phyloP scores from a whole-genome alignment of 2,113 vertebrate genomes.

The Irena cyanogastra region DNA sequence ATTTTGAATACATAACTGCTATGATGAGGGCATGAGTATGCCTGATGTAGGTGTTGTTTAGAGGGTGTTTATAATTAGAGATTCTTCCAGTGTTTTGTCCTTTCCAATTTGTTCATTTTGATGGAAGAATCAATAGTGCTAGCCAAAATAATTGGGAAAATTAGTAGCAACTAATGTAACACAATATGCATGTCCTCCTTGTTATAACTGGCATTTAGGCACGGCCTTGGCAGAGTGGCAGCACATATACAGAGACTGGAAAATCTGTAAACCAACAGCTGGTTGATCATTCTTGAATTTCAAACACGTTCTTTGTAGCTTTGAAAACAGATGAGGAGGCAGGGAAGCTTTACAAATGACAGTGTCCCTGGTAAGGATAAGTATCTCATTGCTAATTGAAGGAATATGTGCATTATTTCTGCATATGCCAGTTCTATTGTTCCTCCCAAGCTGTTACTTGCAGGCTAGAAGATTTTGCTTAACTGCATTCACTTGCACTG shows the following conservation, averaged over 20 bases:
- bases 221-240: background rate
- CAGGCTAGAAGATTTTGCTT: conserved; percentile 8
- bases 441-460: background rate
- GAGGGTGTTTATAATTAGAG: conserved; percentile 18
- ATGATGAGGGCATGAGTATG: background rate
- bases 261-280: background rate
- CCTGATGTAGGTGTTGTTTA: background rate
- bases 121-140: conserved; percentile 41
- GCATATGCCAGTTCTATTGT: conserved; percentile 9
- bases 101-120: conserved; percentile 50
- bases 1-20: background rate
- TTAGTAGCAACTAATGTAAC: conserved; percentile 34
- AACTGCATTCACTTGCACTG: background rate
- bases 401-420: conserved; percentile 17
- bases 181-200: conserved; percentile 20
- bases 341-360: conserved; percentile 34
- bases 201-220: background rate
- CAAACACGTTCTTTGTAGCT: conserved; percentile 2
- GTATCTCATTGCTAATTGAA: conserved; percentile 17
- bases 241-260: background rate
- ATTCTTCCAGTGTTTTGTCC: conserved; percentile 26
- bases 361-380: background rate
- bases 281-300: conserved; percentile 24
- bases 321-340: conserved; percentile 29
- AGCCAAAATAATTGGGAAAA: conserved; percentile 44